A percentile compares a stretch with the other conserved stretches of the same genome.
Evolutionary conservation across 2,797 vertebrate genomes (phyloP).

Genomic region (Buphagus erythrorhynchus): DNA sequence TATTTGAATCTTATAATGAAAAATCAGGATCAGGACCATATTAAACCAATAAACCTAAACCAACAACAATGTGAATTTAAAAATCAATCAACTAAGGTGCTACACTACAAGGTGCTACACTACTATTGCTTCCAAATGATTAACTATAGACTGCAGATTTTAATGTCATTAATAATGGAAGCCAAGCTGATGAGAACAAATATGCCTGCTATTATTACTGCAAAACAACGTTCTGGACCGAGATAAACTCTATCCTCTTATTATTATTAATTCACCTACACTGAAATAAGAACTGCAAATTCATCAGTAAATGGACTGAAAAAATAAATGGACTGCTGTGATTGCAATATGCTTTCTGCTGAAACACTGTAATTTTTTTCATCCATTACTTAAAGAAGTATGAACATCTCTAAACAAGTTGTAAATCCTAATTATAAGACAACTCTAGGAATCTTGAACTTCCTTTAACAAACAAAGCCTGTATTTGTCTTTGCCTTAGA

Average conservation of each 20-base stretch:
- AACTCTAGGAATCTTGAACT: not conserved
- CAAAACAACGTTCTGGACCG: not conserved
- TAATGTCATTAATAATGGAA: not conserved
- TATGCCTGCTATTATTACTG: not conserved
- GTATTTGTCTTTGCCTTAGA: not conserved
- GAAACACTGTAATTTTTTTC: not conserved
- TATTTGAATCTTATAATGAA: not conserved
- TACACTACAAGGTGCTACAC: not conserved
- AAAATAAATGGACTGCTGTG: slow-evolving; percentile 22
- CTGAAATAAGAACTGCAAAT: slow-evolving; percentile 16
- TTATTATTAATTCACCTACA: slow-evolving; percentile 7
- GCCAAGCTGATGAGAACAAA: not conserved
- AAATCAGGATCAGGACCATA: not conserved
- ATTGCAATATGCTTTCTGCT: not conserved
- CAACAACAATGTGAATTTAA: not conserved
- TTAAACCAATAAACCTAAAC: not conserved
- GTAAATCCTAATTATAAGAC: not conserved
- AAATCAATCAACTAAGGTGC: not conserved
- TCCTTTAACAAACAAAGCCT: not conserved
- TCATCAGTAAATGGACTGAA: slow-evolving; percentile 32
- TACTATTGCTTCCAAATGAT: not conserved
- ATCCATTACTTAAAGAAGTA: not conserved
- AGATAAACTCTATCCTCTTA: not conserved
- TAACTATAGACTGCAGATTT: not conserved
- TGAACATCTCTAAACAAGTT: not conserved